Evolutionary conservation across 2,113 vertebrate genomes (phyloP), one percentile per base, ranked within the genome.

Genomic region (Pagrus major): DNA sequence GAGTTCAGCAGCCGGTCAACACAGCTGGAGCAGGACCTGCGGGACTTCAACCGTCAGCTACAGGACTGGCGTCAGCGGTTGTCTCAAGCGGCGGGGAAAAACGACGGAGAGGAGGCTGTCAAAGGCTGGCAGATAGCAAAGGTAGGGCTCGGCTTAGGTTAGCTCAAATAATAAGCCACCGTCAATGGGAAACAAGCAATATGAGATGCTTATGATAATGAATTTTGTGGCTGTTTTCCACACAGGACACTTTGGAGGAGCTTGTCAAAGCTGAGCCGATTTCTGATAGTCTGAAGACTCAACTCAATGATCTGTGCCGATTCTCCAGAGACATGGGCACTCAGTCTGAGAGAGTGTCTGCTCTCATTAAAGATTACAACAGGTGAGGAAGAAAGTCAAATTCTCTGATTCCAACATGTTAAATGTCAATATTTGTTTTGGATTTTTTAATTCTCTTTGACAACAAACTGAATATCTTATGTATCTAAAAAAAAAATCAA

Each of bases 321-420:
- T 99, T 98, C 94, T 97, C 98, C 87, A 96, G 93, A 93, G 98
- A 99, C 83, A 91, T 99, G 84, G 96, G 95, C 33, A 69, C 88
- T 31, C 95, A 97, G 80, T 98, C 97, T 37, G 94, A 95, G 29
- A 96, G 96, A 89, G 97, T 99, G 64, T 99, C 98, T 55, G 92
- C 93, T 44, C 92, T 98, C 75, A 98, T 99, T 84, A 99, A 98
- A 61, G 97, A 98, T 47, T 98, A 98, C 84, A 98, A 99, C 89
- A 97, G 98, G 98, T 98, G 41, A 42, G 85, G n/a, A n/a, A 70
- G 71, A 6, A 15, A 25, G 7, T 10, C n/a, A n/a, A n/a, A n/a
- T n/a, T n/a, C n/a, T n/a, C n/a, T n/a, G n/a, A n/a, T n/a, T n/a
- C n/a, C n/a, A n/a, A n/a, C n/a, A n/a, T n/a, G n/a, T n/a, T n/a